Evolutionary conservation across 1,140 invertebrate species (phyloP), one percentile per base, ranked within the genome.

Genomic region (Subanguina moxae): DNA sequence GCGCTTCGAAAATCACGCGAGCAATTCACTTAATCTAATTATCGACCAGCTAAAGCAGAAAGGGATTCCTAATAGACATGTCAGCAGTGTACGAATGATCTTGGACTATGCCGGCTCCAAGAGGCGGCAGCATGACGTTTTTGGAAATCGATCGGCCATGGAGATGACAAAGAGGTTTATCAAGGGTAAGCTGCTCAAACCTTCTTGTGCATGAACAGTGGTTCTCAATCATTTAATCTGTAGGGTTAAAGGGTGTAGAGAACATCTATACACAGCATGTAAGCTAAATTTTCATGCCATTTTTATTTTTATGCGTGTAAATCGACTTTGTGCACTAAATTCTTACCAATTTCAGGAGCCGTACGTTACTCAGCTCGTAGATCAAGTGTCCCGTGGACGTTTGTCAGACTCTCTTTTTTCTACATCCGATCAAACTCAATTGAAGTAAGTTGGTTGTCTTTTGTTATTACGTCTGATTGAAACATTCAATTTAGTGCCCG

Each of bases 1-100:
- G 27, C 88, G 91, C 56, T 97, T 95, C 84, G 91, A 94, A 83
- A 89, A 93, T 64, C 43, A 56, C 5, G 17, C 52, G 79, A 88
- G 89, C 59, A 92, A 89, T 82, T 92, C 91, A 83, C 67, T 85
- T 7, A 76, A 80, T 21, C 82, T 80, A n/a, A 42, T 83, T 17
- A 19, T 76, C 9, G 72, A 70, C 15, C 17, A 67, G 21, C 57
- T 83, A 13, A 48, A 66, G 27, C 32, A 69, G 30, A 43, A 72
- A 8, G 72, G 70, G 1, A 38, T 72, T n/a, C 57, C 78, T 13
- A 43, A 61, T 19, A 69, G 59, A 17, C 70, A 72, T 30, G 68
- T 78, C 42, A 57, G 57, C 19, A 25, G 57, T 5, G 64, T 82
- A 13, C n/a, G 30, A 15, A 67, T 62, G 5, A 52, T 83, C 21